These are phyloP conservation scores for Pitangus sulphuratus DNA, from an alignment of 2,797 vertebrate species.

Conservation along the genomic window DNA sequence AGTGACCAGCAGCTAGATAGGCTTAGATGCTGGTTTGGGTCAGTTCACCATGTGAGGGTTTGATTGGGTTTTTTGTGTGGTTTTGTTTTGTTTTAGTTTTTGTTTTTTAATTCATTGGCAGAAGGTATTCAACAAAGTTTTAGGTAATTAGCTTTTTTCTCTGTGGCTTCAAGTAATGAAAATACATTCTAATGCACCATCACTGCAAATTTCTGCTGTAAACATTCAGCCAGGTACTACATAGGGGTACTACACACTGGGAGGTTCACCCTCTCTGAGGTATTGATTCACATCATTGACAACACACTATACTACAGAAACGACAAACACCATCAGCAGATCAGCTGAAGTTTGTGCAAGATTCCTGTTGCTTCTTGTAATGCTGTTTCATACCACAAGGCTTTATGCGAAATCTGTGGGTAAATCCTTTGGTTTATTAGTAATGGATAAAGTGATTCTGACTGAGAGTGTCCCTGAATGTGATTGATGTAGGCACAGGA, in stretches of 20 bases:
- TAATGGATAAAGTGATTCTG: neutral
- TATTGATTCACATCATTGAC: neutral
- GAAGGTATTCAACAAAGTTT: neutral
- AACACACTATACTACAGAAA: neutral
- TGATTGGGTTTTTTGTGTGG: no score
- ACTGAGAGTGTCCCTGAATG: neutral
- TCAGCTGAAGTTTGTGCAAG: neutral
- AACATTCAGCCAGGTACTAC: neutral
- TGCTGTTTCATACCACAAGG: neutral
- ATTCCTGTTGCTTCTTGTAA: neutral
- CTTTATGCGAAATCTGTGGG: neutral
- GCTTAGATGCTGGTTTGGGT: neutral
- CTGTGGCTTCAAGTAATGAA: neutral
- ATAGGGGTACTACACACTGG: neutral
- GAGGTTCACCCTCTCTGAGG: neutral
- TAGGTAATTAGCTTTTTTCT: neutral
- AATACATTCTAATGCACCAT: neutral
- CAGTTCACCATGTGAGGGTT: fast-evolving
- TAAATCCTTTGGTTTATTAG: neutral
- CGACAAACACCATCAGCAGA: neutral
- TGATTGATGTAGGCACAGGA: neutral
- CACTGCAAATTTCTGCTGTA: neutral
- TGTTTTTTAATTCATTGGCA: neutral
- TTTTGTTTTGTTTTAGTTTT: no score
- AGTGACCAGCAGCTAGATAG: fast-evolving